phyloP scores from a whole-genome alignment of 2,113 vertebrate species.

The Struthio camelus region DNA sequence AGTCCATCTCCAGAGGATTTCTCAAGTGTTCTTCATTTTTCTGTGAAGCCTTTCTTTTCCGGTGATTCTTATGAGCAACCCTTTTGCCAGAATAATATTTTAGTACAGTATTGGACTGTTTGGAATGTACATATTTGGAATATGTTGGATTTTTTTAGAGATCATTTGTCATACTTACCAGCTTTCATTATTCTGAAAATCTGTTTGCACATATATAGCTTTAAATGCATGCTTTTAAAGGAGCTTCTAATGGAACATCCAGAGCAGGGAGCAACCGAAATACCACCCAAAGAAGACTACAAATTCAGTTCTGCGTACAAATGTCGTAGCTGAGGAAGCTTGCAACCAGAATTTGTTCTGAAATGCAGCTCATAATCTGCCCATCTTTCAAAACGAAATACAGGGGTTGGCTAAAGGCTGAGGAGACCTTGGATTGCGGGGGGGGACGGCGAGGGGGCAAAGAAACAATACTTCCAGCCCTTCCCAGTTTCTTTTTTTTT shows the following conservation, averaged over 20 bases:
- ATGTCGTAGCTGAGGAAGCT: background rate
- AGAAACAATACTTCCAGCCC: background rate
- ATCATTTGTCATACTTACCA: background rate
- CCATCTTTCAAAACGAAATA: background rate
- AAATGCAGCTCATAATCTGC: background rate
- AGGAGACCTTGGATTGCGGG: background rate
- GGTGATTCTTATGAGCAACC: background rate
- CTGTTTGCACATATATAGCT: background rate
- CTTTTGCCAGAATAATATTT: background rate
- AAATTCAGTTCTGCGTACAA: background rate
- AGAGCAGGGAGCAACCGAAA: background rate
- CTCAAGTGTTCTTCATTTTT: background rate
- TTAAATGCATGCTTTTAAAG: background rate
- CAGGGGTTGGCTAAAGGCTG: background rate
- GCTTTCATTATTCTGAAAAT: background rate
- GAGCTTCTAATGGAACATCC: background rate
- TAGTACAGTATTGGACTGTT: background rate
- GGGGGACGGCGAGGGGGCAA: rapidly evolving
- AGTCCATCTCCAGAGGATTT: background rate
- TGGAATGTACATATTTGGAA: background rate
- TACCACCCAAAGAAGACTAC: background rate
- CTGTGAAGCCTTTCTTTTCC: background rate
- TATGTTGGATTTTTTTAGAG: background rate
- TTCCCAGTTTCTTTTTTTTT: background rate
- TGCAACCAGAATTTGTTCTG: background rate